These are phyloP conservation scores for Calidris pugnax DNA, from an alignment of 2,113 vertebrate genomes.

Conservation along the genomic window DNA sequence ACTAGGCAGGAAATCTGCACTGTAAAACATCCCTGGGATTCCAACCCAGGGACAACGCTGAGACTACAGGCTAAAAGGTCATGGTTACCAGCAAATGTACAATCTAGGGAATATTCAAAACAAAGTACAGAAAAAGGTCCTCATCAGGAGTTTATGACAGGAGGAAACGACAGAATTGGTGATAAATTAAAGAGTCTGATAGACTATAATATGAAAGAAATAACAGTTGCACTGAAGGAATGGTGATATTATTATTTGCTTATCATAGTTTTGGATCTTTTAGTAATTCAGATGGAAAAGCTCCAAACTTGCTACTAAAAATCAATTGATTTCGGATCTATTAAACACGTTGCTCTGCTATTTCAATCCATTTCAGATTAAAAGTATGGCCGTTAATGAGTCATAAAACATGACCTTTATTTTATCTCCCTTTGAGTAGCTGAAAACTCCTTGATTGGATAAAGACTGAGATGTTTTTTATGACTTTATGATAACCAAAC, in stretches of 20 bases:
- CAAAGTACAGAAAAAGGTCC: background rate
- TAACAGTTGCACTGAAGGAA: background rate
- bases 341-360: background rate
- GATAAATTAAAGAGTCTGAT: background rate
- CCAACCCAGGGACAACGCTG: rapidly evolving
- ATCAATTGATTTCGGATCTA: background rate
- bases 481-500: background rate
- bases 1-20: background rate
- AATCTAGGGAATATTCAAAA: background rate
- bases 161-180: background rate
- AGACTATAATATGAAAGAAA: background rate
- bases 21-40: background rate
- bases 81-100: background rate
- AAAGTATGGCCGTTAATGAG: background rate
- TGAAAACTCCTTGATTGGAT: slow-evolving; percentile 23
- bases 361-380: background rate
- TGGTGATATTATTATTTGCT: background rate
- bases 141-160: background rate
- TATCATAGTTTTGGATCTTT: background rate
- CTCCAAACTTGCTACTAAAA: background rate
- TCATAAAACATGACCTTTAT: slow-evolving; percentile 10
- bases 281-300: background rate
- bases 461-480: background rate
- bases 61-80: background rate
- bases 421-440: background rate